These are phyloP conservation scores for Masnerella sp. DNA, from an alignment of 2,888 invertebrate species.

Conservation along the genomic window DNA sequence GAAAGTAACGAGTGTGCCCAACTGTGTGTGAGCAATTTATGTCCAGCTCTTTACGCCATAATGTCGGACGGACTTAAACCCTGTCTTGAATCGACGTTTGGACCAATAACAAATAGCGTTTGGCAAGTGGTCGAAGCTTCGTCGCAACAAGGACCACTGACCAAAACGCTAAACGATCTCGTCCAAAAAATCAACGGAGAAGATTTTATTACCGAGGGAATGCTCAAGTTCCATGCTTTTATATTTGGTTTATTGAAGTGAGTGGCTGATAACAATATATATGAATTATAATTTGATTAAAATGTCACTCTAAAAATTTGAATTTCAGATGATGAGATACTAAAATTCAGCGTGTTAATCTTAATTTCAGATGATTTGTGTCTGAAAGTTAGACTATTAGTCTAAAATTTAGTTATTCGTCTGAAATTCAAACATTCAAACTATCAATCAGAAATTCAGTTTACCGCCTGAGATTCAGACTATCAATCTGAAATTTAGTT, in stretches of 20 bases:
- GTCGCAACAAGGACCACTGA: conserved; percentile 91
- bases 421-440: no score
- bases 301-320: no score
- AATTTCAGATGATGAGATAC: no score
- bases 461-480: no score
- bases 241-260: conserved; percentile 91
- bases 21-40: conserved; percentile 86
- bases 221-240: conserved; percentile 93
- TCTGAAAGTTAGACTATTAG: background rate
- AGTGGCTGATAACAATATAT: no score
- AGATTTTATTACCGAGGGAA: conserved; percentile 89
- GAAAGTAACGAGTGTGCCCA: conserved; percentile 85
- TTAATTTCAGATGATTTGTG: no score
- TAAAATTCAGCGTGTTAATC: no score
- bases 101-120: conserved; percentile 90
- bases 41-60: conserved; percentile 90
- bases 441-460: no score
- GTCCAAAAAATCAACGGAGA: conserved; percentile 90
- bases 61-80: conserved; percentile 91
- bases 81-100: conserved; percentile 89
- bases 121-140: conserved; percentile 95
- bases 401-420: no score
- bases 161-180: conserved; percentile 89
- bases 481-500: no score
- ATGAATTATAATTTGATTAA: no score